A percentile compares a stretch with the other conserved stretches of the same genome.
phyloP scores from a whole-genome alignment of 2,113 vertebrate species.

The Choloepus hoffmanni region DNA sequence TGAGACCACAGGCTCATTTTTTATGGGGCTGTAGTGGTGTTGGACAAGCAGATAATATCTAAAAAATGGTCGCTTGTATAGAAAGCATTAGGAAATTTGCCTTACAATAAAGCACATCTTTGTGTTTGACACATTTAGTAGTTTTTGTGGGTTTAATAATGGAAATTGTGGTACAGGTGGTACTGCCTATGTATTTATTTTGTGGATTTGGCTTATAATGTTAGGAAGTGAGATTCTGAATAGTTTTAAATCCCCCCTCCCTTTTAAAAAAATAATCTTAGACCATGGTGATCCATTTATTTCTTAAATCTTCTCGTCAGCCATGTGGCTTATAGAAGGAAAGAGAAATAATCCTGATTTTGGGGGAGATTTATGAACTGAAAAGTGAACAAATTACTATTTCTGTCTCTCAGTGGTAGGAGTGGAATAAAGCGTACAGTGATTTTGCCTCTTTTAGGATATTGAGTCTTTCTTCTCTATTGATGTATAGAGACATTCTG shows the following conservation, averaged over 20 bases:
- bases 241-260: neutral
- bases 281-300: neutral
- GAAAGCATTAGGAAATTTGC: neutral
- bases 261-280: neutral
- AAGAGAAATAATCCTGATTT: conserved; percentile 31
- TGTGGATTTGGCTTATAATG: neutral
- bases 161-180: neutral
- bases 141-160: neutral
- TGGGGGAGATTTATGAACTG: conserved; percentile 47
- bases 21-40: neutral
- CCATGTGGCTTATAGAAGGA: neutral
- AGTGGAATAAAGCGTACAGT: conserved; percentile 20
- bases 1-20: neutral
- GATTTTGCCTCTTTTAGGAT: neutral
- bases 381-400: conserved; percentile 49
- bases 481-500: neutral
- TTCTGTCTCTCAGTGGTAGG: neutral
- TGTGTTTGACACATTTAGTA: neutral
- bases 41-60: neutral
- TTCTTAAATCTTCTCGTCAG: conserved; percentile 49
- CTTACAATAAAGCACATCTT: neutral
- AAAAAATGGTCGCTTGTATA: neutral
- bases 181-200: conserved; percentile 1
- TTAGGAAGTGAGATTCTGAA: conserved; percentile 4
- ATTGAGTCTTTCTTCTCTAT: neutral